phyloP scores from a whole-genome alignment of 2,797 vertebrate genomes.

The Pteronotus mesoamericanus region DNA sequence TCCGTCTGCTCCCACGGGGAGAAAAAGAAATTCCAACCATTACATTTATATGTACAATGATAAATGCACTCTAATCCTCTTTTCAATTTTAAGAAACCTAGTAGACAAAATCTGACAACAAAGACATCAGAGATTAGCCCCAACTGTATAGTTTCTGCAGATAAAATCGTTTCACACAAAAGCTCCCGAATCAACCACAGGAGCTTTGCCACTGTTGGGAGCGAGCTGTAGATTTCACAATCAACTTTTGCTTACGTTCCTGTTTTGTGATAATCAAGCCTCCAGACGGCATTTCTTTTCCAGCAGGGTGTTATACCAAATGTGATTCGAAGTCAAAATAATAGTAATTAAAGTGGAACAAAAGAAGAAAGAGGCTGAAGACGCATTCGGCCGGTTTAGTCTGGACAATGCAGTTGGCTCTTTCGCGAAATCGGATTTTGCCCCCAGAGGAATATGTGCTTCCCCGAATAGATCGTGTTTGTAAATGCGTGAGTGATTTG shows the following conservation, averaged over 20 bases:
- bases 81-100: background rate
- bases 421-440: constrained; percentile 15
- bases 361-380: background rate
- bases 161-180: constrained; percentile 1
- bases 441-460: background rate
- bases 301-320: rapidly evolving
- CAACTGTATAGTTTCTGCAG: background rate
- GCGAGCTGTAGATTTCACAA: background rate
- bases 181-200: background rate
- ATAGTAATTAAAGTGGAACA: background rate
- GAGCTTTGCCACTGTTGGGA: background rate
- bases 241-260: background rate
- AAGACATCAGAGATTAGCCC: background rate
- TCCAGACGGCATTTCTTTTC: background rate
- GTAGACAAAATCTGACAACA: background rate
- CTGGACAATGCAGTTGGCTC: background rate
- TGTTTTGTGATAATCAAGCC: background rate
- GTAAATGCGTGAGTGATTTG: background rate
- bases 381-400: background rate
- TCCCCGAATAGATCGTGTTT: background rate
- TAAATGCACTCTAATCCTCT: constrained; percentile 25
- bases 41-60: background rate
- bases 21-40: background rate
- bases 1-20: background rate
- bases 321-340: constrained; percentile 33